These are phyloP conservation scores for Drosophila orena DNA, from an alignment of 1,140 invertebrate species.

Conservation along the genomic window DNA sequence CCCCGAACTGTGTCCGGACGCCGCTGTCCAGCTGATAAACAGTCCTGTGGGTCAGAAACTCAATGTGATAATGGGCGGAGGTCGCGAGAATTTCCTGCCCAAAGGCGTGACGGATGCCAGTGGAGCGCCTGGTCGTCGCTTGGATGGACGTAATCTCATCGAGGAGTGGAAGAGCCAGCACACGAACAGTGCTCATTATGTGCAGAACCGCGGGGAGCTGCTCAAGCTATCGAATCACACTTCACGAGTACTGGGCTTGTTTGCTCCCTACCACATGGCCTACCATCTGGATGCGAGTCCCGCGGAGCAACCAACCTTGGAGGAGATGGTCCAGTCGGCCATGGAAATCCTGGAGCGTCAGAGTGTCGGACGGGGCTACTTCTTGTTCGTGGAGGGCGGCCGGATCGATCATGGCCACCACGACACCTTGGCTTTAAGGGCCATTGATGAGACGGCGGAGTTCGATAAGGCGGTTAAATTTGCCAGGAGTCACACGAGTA, in stretches of 20 bases:
- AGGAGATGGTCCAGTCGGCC: slow-evolving; percentile 91
- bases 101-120: slow-evolving; percentile 68
- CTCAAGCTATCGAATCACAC: slow-evolving; percentile 83
- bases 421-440: slow-evolving; percentile 87
- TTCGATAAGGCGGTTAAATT: slow-evolving; percentile 88
- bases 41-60: slow-evolving; percentile 87
- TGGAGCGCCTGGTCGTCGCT: slow-evolving; percentile 84
- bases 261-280: slow-evolving; percentile 86
- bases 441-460: slow-evolving; percentile 90
- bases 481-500: slow-evolving; percentile 86
- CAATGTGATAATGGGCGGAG: slow-evolving; percentile 91
- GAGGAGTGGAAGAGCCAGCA: slow-evolving; percentile 88
- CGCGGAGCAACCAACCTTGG: slow-evolving; percentile 89
- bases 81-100: slow-evolving; percentile 89
- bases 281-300: slow-evolving; percentile 87
- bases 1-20: slow-evolving; percentile 87
- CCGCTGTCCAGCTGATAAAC: slow-evolving; percentile 90
- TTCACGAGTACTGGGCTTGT: slow-evolving; percentile 86
- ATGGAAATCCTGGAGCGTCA: slow-evolving; percentile 88
- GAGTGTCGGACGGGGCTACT: slow-evolving; percentile 90
- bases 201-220: slow-evolving; percentile 87
- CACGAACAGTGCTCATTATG: slow-evolving; percentile 86
- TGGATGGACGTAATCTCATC: slow-evolving; percentile 90
- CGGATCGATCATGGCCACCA: slow-evolving; percentile 92
- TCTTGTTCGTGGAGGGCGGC: slow-evolving; percentile 88